These are phyloP conservation scores for Melanargia galathea DNA, from an alignment of 2,888 invertebrate species.

Conservation along the genomic window DNA sequence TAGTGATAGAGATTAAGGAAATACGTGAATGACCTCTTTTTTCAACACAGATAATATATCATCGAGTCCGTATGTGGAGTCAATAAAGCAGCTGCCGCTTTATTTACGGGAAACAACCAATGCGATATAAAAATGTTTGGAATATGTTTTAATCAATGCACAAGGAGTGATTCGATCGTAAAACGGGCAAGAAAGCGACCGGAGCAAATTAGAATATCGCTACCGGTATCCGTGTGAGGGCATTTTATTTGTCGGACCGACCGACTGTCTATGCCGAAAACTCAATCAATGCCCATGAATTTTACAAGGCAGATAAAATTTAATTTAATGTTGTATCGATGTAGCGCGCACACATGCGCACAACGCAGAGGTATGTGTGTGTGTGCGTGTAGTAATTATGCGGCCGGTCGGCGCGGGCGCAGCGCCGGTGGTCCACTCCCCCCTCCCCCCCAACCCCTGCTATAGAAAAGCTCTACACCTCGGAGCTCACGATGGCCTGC, in stretches of 20 bases:
- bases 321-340: conserved; percentile 76
- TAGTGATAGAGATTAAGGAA: background rate
- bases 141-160: conserved; percentile 53
- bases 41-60: background rate
- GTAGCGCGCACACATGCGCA: conserved; percentile 53
- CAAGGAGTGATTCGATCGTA: conserved; percentile 48
- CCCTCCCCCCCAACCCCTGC: conserved; percentile 37
- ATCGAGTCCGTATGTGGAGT: background rate
- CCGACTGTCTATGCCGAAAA: conserved; percentile 59
- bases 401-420: conserved; percentile 74
- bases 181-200: conserved; percentile 53
- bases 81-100: conserved; percentile 25
- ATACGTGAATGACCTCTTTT: background rate
- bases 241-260: conserved; percentile 42
- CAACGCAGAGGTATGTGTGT: conserved; percentile 48
- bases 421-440: conserved; percentile 75
- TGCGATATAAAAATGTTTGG: conserved; percentile 36
- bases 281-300: conserved; percentile 73
- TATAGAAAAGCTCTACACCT: conserved; percentile 60
- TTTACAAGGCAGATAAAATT: conserved; percentile 78
- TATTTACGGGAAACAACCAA: background rate
- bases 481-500: conserved; percentile 40
- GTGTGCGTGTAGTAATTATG: conserved; percentile 79
- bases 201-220: conserved; percentile 63
- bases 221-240: conserved; percentile 52